Evolutionary conservation across 2,888 invertebrate species (phyloP).

Genomic region (Pilophorus perplexus): DNA sequence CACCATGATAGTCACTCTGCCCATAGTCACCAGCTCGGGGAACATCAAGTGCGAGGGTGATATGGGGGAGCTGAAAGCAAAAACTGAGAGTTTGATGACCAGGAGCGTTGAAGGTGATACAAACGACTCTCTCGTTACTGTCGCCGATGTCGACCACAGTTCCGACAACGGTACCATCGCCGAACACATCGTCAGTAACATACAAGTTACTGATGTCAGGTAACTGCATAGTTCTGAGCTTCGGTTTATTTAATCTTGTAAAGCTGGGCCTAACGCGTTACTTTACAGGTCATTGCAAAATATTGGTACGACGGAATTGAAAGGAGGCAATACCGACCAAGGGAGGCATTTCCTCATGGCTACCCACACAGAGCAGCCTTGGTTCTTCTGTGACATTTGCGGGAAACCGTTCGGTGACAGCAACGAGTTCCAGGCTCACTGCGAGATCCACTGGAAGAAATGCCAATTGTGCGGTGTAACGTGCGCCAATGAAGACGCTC

Average conservation of each 20-base stretch:
- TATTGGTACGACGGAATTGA: conserved; percentile 16
- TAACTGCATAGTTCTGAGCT: background rate
- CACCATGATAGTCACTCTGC: conserved; percentile 33
- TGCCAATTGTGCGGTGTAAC: conserved; percentile 54
- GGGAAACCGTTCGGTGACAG: conserved; percentile 52
- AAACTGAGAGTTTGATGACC: conserved; percentile 44
- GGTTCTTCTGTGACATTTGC: conserved; percentile 54
- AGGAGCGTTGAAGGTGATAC: conserved; percentile 39
- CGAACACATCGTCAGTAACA: conserved; percentile 38
- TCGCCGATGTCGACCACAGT: conserved; percentile 33
- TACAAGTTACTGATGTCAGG: conserved; percentile 42
- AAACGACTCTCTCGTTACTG: conserved; percentile 4
- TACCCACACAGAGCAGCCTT: conserved; percentile 37
- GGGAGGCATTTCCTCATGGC: conserved; percentile 31
- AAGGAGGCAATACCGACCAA: conserved; percentile 1
- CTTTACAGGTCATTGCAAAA: conserved; percentile 27
- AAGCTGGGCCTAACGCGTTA: too few species aligned
- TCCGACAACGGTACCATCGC: conserved; percentile 32
- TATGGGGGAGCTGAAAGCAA: conserved; percentile 46
- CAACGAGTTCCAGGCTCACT: conserved; percentile 53
- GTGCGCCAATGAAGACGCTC: conserved; percentile 55
- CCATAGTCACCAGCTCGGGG: conserved; percentile 16
- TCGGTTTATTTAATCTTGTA: too few species aligned
- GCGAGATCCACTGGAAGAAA: conserved; percentile 53
- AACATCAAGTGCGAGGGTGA: conserved; percentile 47